Evolutionary conservation across 1,140 invertebrate species (phyloP).

Genomic region (Macrobrachium rosenbergii): DNA sequence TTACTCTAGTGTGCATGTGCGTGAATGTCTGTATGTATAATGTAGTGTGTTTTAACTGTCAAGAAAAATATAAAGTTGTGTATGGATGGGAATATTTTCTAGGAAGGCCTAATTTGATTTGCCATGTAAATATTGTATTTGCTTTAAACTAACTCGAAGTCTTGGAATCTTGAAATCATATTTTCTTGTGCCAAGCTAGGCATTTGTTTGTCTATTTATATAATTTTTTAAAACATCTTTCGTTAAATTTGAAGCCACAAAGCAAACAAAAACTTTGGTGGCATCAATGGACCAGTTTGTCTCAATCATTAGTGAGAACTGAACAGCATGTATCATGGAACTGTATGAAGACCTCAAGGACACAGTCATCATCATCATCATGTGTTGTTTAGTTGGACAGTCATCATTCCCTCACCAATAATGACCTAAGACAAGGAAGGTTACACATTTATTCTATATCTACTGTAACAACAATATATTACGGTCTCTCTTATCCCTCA

Average conservation of each 20-base stretch:
- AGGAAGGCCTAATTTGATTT: slow-evolving; percentile 61
- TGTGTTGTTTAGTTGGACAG: background rate
- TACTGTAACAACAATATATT: background rate
- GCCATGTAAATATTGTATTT: slow-evolving; percentile 54
- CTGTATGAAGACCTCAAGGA: slow-evolving; percentile 1
- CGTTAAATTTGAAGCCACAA: slow-evolving; percentile 32
- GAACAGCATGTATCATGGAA: too few species aligned
- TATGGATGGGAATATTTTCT: slow-evolving; percentile 60
- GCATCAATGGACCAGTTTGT: slow-evolving; percentile 44
- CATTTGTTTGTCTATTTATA: slow-evolving; percentile 50
- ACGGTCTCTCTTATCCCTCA: slow-evolving; percentile 5
- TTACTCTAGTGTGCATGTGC: slow-evolving; percentile 32
- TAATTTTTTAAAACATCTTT: slow-evolving; percentile 41
- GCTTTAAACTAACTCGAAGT: slow-evolving; percentile 57
- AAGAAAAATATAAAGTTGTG: slow-evolving; percentile 50
- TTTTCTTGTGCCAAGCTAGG: slow-evolving; percentile 59
- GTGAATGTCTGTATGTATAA: slow-evolving; percentile 43
- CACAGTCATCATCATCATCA: slow-evolving; percentile 23
- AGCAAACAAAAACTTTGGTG: slow-evolving; percentile 48
- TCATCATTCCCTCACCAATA: too few species aligned
- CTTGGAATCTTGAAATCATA: slow-evolving; percentile 41
- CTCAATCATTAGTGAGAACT: background rate
- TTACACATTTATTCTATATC: background rate
- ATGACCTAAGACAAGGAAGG: too few species aligned
- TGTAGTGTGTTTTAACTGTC: slow-evolving; percentile 60